phyloP scores from a whole-genome alignment of 1,140 invertebrate genomes.

The Macrobrachium nipponense region DNA sequence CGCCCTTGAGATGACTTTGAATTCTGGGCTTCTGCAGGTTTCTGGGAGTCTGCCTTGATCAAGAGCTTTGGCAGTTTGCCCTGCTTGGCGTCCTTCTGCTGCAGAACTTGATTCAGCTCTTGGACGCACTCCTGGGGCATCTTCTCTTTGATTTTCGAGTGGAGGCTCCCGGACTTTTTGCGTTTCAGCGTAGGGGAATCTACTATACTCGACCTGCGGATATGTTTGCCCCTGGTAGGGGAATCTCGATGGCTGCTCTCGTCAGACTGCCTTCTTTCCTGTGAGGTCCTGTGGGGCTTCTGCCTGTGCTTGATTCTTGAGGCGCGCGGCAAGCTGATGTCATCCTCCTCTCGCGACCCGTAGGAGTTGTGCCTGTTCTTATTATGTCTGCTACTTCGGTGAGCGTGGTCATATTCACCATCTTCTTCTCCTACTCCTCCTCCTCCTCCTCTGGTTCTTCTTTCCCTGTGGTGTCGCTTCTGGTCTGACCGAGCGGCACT shows the following conservation, averaged over 20 bases:
- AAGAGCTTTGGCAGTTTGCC: neutral
- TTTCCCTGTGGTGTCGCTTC: slow-evolving; percentile 9
- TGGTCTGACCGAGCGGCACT: neutral
- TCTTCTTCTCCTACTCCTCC: neutral
- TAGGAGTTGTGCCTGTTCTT: slow-evolving; percentile 43
- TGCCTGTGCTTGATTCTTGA: slow-evolving; percentile 22
- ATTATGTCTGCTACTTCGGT: neutral
- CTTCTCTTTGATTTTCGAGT: slow-evolving; percentile 33
- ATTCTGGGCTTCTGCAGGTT: slow-evolving; percentile 8
- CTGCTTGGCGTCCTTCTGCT: slow-evolving; percentile 27
- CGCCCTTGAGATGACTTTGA: neutral
- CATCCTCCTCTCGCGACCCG: slow-evolving; percentile 25
- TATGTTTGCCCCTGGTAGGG: slow-evolving; percentile 19
- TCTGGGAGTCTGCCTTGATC: neutral
- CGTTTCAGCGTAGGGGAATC: slow-evolving; percentile 38
- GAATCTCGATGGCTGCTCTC: slow-evolving; percentile 34
- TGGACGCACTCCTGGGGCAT: slow-evolving; percentile 16
- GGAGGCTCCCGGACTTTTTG: slow-evolving; percentile 21
- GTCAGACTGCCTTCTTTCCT: slow-evolving; percentile 49
- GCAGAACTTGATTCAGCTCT: slow-evolving; percentile 19
- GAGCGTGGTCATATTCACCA: slow-evolving; percentile 2
- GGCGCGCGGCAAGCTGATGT: neutral
- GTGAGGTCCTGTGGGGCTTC: slow-evolving; percentile 16
- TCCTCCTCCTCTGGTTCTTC: neutral
- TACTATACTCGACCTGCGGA: slow-evolving; percentile 15